A percentile compares a stretch with the other conserved stretches of the same genome.
phyloP scores from a whole-genome alignment of 2,113 vertebrate species.

The Melanerpes formicivorus region DNA sequence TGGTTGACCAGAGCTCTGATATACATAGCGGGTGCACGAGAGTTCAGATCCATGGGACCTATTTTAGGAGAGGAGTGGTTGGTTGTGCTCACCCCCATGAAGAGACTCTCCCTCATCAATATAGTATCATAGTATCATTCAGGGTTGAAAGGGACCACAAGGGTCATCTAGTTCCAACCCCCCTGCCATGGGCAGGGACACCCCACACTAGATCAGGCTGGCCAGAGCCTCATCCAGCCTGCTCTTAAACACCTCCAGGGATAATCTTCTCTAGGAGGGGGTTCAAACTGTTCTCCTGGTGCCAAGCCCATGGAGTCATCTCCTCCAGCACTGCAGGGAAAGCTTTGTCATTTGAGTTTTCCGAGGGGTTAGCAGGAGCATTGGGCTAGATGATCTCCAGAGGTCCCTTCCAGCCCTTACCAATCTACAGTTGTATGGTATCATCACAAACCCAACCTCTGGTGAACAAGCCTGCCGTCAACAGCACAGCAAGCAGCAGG shows the following conservation, averaged over 20 bases:
- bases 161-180: too few species aligned
- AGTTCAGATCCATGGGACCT: background rate
- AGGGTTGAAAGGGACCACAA: too few species aligned
- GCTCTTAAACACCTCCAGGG: too few species aligned
- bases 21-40: rapidly evolving
- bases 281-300: background rate
- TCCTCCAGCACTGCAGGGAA: background rate
- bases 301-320: rapidly evolving
- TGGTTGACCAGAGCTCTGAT: background rate
- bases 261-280: background rate
- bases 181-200: too few species aligned
- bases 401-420: too few species aligned
- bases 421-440: background rate
- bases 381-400: too few species aligned
- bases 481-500: conserved; percentile 7
- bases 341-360: background rate
- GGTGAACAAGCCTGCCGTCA: background rate
- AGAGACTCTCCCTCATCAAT: background rate
- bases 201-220: too few species aligned
- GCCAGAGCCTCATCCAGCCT: too few species aligned
- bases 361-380: background rate
- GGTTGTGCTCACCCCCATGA: background rate
- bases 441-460: background rate
- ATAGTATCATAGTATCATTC: too few species aligned
- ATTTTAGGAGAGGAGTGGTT: background rate